Evolutionary conservation across 1,140 invertebrate genomes (phyloP), one percentile per base, ranked within the genome.

Genomic region (Anadara kagoshimensis): DNA sequence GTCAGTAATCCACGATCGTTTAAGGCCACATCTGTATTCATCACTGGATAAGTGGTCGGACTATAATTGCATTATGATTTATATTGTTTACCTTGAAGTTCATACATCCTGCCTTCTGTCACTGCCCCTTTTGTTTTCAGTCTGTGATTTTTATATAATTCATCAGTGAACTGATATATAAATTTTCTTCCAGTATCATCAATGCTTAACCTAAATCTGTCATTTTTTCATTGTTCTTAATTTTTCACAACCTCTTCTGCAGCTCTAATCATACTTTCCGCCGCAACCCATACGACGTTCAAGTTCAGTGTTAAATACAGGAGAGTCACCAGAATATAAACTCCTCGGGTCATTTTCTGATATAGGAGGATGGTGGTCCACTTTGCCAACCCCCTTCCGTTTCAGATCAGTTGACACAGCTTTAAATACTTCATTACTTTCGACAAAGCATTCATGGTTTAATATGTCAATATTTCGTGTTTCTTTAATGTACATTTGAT

Each of bases 381-480:
- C 10, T 41, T 54, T 47, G 12, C 22, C 54, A 4, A 49, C 11
- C 8, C 58, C 58, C 36, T 70, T 62, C 1, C 57, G 16, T 44
- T 56, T 56, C 36, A 71, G 26, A 63, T 56, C 47, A 14, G 29
- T 61, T 7, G 29, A 41, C 14, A 64, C 43, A 16, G 53, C 49
- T 36, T 44, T 29, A 47, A 71, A 70, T 3, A 62, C 47, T 44
- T 51, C 26, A 22, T 70, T 70, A 18, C 57, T 62, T 2, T 44
- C 18, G 18, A n/a, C 10, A 54, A 70, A 70, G 16, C 49, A 45
- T n/a, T 22, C 26, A 11, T 62, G 58, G 53, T 62, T 70, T 11
- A 61, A 36, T 29, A 70, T 70, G 41, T 70, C 68, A n/a, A 70
- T 53, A 14, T 70, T 62, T 36, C 26, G 10, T 47, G 18, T 70